Conservation (phyloP, 2,888 invertebrate species). For the Eledona agricola region DNA sequence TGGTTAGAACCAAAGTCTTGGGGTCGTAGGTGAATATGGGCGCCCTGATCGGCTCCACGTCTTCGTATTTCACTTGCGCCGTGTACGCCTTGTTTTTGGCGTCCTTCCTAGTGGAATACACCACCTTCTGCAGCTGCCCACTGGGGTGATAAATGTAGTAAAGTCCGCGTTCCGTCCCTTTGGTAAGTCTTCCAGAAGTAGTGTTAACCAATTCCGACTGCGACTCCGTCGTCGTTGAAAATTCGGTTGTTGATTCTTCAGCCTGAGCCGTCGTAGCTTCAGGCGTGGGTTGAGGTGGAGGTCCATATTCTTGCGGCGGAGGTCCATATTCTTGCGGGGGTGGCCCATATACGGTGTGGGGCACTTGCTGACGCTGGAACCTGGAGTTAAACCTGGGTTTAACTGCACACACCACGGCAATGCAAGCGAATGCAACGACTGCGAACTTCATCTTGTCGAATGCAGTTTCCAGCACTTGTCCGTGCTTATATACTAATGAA, state of each 20-base stretch:
- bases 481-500: constrained; percentile 11
- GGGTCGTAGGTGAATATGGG: constrained; percentile 67
- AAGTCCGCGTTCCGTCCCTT: constrained; percentile 62
- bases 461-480: constrained; percentile 1
- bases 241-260: constrained; percentile 36
- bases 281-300: constrained; percentile 35
- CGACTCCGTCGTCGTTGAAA: constrained; percentile 34
- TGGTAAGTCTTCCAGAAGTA: constrained; percentile 38
- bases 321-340: constrained; percentile 55
- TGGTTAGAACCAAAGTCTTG: constrained; percentile 38
- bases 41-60: constrained; percentile 71
- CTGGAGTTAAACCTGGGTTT: constrained; percentile 26
- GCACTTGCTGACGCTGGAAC: constrained; percentile 26
- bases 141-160: constrained; percentile 72
- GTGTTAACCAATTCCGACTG: constrained; percentile 21
- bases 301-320: constrained; percentile 38
- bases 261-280: constrained; percentile 50
- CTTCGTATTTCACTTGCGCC: constrained; percentile 70
- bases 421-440: constrained; percentile 15
- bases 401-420: constrained; percentile 23
- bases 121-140: constrained; percentile 70
- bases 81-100: constrained; percentile 70
- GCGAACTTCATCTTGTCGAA: constrained; percentile 22
- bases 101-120: constrained; percentile 67
- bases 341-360: constrained; percentile 50